Percentiles rank a stretch among this genome's conserved stretches.
Conservation (phyloP, 2,113 vertebrate species). For the Otis tarda region DNA sequence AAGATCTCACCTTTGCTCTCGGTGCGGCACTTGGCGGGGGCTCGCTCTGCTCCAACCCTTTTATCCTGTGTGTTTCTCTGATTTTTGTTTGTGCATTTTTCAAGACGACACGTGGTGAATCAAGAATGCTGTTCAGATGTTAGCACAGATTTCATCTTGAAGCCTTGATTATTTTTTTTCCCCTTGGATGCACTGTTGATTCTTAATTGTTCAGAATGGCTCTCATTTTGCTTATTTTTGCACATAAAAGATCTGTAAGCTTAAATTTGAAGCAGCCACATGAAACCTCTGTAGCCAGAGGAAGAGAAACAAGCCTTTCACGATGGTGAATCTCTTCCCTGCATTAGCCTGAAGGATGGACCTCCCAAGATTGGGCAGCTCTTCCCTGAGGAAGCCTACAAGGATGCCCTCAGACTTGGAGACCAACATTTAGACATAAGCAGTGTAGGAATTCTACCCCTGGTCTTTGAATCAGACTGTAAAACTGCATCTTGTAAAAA, state of each 20-base stretch:
- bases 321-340: neutral
- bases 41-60: neutral
- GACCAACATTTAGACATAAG: neutral
- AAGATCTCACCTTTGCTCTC: neutral
- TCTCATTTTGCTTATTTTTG: neutral
- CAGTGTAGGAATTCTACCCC: neutral
- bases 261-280: neutral
- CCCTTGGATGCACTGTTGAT: neutral
- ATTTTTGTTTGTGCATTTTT: neutral
- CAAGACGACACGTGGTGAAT: neutral
- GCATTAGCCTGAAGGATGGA: neutral
- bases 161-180: neutral
- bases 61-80: neutral
- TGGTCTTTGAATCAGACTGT: neutral
- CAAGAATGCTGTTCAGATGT: neutral
- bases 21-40: neutral
- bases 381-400: neutral
- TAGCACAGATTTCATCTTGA: neutral
- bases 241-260: neutral
- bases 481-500: neutral
- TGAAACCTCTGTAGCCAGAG: neutral
- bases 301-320: neutral
- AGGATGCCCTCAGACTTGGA: neutral
- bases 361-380: neutral
- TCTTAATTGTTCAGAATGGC: neutral